A percentile compares a stretch with the other conserved stretches of the same genome.
These are phyloP conservation scores for Onychostruthus taczanowskii DNA, from an alignment of 2,113 vertebrate genomes.

Conservation along the genomic window DNA sequence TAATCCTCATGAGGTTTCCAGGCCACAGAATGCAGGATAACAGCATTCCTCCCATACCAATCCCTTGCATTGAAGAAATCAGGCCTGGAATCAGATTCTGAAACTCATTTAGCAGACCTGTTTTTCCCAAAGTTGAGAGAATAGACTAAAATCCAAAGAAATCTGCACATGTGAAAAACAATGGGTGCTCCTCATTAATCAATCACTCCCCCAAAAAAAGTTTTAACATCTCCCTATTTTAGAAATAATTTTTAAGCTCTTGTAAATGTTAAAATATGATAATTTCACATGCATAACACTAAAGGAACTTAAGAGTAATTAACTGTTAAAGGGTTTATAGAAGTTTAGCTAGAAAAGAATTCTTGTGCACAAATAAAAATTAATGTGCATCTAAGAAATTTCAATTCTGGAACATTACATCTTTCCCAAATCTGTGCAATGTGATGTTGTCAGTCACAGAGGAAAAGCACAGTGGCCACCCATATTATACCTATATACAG, in stretches of 20 bases:
- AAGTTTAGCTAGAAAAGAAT: neutral
- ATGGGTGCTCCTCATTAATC: constrained; percentile 19
- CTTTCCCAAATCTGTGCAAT: neutral
- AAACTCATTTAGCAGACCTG: constrained; percentile 60
- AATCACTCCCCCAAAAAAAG: neutral
- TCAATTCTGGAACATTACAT: neutral
- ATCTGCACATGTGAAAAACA: neutral
- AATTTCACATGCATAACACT: neutral
- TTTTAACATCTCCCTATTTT: neutral
- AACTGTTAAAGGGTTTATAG: neutral
- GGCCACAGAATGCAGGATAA: constrained; percentile 67
- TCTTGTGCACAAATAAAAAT: neutral
- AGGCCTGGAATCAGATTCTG: constrained; percentile 54
- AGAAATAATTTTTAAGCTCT: neutral
- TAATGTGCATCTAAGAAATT: neutral
- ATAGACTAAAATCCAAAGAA: constrained; percentile 1
- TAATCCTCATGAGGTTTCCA: constrained; percentile 59
- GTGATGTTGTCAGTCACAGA: neutral
- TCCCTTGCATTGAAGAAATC: constrained; percentile 58
- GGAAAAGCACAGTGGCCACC: neutral
- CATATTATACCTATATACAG: no score
- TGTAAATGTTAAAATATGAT: neutral
- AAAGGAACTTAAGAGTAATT: neutral
- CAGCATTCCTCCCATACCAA: constrained; percentile 78
- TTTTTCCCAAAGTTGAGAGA: constrained; percentile 29